Conservation (phyloP, 1,140 invertebrate species). For the Micrasema longulum region DNA sequence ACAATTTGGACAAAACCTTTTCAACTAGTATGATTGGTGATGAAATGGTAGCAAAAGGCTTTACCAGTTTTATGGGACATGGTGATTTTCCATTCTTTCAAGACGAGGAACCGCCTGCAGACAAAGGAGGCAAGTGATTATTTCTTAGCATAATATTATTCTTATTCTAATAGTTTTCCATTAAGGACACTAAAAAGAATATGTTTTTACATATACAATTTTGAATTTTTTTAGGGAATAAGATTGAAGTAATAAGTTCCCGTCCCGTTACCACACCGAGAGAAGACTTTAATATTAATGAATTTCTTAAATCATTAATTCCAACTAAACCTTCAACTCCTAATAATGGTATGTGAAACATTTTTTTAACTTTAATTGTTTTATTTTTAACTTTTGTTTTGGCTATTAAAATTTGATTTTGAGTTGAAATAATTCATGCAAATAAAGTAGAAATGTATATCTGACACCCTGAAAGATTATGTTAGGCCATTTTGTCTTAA, state of each 20-base stretch:
- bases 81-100: slow-evolving; percentile 52
- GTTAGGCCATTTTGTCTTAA: no score
- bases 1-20: slow-evolving; percentile 64
- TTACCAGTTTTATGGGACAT: slow-evolving; percentile 63
- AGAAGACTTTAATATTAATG: slow-evolving; percentile 60
- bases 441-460: no score
- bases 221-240: slow-evolving; percentile 59
- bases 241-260: slow-evolving; percentile 66
- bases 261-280: slow-evolving; percentile 51
- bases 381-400: no score
- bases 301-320: slow-evolving; percentile 62
- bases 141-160: slow-evolving; percentile 5
- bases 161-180: no score
- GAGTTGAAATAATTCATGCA: no score
- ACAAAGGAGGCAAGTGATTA: slow-evolving; percentile 56
- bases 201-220: no score
- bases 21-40: slow-evolving; percentile 61
- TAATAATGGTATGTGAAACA: neutral
- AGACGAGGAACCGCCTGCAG: slow-evolving; percentile 45
- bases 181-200: no score
- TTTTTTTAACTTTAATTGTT: neutral
- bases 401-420: no score
- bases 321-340: slow-evolving; percentile 54
- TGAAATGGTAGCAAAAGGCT: slow-evolving; percentile 62
- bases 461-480: no score